phyloP scores from a whole-genome alignment of 2,888 invertebrate species.

The Aquatica leii region DNA sequence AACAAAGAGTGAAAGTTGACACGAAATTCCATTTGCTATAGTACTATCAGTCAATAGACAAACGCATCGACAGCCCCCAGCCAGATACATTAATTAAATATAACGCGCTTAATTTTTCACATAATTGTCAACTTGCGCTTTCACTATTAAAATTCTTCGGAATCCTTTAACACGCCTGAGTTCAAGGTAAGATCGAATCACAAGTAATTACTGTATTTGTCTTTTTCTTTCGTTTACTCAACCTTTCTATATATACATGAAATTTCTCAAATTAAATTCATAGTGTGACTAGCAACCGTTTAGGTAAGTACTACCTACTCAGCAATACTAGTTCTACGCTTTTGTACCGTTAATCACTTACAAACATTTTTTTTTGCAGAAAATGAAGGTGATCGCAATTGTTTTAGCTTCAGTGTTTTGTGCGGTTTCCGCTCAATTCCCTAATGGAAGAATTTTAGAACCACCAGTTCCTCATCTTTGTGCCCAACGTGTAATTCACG shows the following conservation, averaged over 20 bases:
- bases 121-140: conserved; percentile 35
- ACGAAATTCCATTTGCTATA: conserved; percentile 32
- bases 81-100: conserved; percentile 10
- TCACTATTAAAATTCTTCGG: conserved; percentile 40
- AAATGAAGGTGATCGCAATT: conserved; percentile 40
- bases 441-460: conserved; percentile 79
- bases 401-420: conserved; percentile 60
- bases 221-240: conserved; percentile 43
- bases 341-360: too few relatives aligned
- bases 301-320: conserved; percentile 6
- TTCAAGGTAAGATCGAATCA: conserved; percentile 48
- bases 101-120: conserved; percentile 6
- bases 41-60: background rate
- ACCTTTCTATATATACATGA: conserved; percentile 47
- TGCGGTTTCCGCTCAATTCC: conserved; percentile 72
- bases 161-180: conserved; percentile 39
- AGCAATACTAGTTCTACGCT: too few relatives aligned
- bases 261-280: conserved; percentile 24
- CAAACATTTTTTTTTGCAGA: background rate
- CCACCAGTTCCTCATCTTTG: conserved; percentile 80
- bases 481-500: conserved; percentile 76
- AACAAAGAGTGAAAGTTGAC: conserved; percentile 39
- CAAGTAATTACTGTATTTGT: conserved; percentile 40
- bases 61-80: conserved; percentile 6
- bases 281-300: conserved; percentile 7